Evolutionary conservation across 1,140 invertebrate genomes (phyloP).

Genomic region (Drosophila seguyi): DNA sequence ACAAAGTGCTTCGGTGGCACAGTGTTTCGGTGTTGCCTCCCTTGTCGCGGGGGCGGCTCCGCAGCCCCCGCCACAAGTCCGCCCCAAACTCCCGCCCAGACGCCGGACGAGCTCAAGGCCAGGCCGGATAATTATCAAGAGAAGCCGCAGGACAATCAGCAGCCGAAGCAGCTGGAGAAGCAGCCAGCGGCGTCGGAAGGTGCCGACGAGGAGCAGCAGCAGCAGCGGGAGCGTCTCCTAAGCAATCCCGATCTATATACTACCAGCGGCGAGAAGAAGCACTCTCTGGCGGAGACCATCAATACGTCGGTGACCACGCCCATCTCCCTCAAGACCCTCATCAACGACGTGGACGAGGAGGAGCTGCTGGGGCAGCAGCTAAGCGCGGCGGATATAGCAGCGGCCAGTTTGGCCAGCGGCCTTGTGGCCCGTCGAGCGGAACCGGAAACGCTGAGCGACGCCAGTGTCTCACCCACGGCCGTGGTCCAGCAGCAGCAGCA

Average conservation of each 20-base stretch:
- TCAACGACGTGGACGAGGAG: conserved; percentile 81
- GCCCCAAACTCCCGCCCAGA: conserved; percentile 77
- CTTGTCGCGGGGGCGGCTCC: conserved; percentile 88
- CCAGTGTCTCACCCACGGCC: conserved; percentile 77
- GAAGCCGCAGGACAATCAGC: conserved; percentile 11
- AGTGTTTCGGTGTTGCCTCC: conserved; percentile 89
- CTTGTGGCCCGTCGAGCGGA: conserved; percentile 75
- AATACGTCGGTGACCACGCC: conserved; percentile 79
- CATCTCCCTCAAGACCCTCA: conserved; percentile 79
- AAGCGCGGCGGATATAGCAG: conserved; percentile 78
- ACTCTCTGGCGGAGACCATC: conserved; percentile 77
- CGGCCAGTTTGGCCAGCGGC: conserved; percentile 75
- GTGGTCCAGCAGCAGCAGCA: conserved; percentile 40
- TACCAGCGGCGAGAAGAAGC: conserved; percentile 62
- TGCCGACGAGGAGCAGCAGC: conserved; percentile 21
- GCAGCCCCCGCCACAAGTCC: conserved; percentile 86
- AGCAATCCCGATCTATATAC: conserved; percentile 22
- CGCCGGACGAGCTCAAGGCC: conserved; percentile 69
- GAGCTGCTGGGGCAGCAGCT: conserved; percentile 59
- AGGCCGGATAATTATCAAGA: conserved; percentile 17
- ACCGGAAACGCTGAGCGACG: conserved; percentile 79
- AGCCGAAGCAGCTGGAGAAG: conserved; percentile 10
- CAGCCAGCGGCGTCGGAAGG: neutral
- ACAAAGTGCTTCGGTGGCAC: conserved; percentile 86
- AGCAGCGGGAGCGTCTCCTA: conserved; percentile 24